A percentile compares a stretch with the other conserved stretches of the same genome.
Conservation (phyloP, 2,797 vertebrate genomes). For the Pseudochirops corinnae region DNA sequence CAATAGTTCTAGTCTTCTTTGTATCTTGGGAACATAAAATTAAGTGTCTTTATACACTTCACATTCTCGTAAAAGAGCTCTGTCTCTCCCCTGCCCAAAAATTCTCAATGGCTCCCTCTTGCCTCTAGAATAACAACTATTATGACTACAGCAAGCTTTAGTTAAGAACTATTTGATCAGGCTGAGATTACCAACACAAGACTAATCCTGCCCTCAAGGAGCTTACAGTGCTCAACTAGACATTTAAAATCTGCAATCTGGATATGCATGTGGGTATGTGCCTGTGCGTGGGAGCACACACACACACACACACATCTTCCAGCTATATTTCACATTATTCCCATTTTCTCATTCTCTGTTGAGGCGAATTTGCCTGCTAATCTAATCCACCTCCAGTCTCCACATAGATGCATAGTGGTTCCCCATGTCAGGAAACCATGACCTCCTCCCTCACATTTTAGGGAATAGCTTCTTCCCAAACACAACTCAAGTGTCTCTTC, state of each 20-base stretch:
- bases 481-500: background rate
- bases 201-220: background rate
- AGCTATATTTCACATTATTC: background rate
- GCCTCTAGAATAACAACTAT: background rate
- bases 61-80: slow-evolving; percentile 14
- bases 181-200: background rate
- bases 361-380: background rate
- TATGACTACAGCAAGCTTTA: background rate
- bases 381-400: background rate
- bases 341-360: background rate
- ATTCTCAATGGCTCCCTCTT: background rate
- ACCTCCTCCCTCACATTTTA: background rate
- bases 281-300: no score
- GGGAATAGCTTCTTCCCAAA: background rate
- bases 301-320: background rate
- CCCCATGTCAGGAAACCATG: background rate
- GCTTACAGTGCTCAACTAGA: background rate
- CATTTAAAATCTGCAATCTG: background rate
- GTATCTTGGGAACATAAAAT: slow-evolving; percentile 7
- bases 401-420: background rate
- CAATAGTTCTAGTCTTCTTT: background rate
- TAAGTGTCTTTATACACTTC: slow-evolving; percentile 28
- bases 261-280: no score
- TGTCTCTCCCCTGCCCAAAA: background rate
- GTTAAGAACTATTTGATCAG: background rate